Evolutionary conservation across 2,888 invertebrate genomes (phyloP).

Genomic region (Argyresthia albistria): DNA sequence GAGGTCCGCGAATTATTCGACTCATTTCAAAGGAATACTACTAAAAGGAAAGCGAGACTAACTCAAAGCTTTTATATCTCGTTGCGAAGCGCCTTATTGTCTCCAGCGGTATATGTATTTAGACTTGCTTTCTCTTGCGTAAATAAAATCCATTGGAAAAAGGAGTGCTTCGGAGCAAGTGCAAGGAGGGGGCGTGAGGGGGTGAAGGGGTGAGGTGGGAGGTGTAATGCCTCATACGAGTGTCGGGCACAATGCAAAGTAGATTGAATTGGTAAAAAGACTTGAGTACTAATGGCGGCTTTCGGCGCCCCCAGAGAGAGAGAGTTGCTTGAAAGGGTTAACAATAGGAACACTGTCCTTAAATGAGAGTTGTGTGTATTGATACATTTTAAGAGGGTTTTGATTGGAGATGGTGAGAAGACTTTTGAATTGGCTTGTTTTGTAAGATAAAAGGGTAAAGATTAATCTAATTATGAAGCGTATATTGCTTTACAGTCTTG

Average conservation of each 20-base stretch:
- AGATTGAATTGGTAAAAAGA: constrained; percentile 71
- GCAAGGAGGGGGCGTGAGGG: constrained; percentile 25
- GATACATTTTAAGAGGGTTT: constrained; percentile 14
- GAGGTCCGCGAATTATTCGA: constrained; percentile 68
- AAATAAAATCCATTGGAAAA: constrained; percentile 66
- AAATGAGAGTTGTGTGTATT: constrained; percentile 26
- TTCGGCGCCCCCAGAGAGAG: constrained; percentile 50
- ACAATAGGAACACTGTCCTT: constrained; percentile 51
- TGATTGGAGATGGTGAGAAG: constrained; percentile 15
- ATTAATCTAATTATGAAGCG: too few species aligned
- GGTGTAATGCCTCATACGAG: constrained; percentile 70
- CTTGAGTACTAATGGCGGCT: constrained; percentile 52
- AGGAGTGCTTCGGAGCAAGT: constrained; percentile 56
- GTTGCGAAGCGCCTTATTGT: constrained; percentile 67
- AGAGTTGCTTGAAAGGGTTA: constrained; percentile 46
- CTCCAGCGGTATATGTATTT: constrained; percentile 68
- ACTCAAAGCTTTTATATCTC: constrained; percentile 73
- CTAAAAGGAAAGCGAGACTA: constrained; percentile 65
- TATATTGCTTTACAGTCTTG: too few species aligned
- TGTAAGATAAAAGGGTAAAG: background rate
- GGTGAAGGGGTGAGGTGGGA: constrained; percentile 28
- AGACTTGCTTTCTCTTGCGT: constrained; percentile 69
- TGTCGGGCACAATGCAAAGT: constrained; percentile 68
- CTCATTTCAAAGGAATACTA: constrained; percentile 69
- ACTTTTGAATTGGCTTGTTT: background rate